Conservation (phyloP, 23 tunicate species). For the Styela clava region DNA sequence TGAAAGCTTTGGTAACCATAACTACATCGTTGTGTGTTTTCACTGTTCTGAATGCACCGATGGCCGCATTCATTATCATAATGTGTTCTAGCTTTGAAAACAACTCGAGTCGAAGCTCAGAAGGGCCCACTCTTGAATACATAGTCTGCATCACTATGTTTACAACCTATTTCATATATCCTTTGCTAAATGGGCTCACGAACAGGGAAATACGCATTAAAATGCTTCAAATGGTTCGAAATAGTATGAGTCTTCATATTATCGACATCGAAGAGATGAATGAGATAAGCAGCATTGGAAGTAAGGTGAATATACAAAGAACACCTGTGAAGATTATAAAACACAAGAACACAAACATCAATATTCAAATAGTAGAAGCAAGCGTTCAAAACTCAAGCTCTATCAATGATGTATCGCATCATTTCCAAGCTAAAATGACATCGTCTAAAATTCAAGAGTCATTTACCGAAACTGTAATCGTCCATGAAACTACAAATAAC, state of each 20-base stretch:
- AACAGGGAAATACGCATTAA: slow-evolving; percentile 17
- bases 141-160: slow-evolving; percentile 10
- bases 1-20: slow-evolving; percentile 16
- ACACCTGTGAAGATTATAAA: not conserved
- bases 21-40: slow-evolving; percentile 10
- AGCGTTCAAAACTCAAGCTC: not conserved
- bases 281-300: not conserved
- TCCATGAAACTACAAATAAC: not conserved
- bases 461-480: not conserved
- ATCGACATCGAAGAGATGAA: slow-evolving; percentile 6
- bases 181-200: slow-evolving; percentile 17
- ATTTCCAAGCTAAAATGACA: not conserved
- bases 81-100: not conserved
- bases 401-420: not conserved
- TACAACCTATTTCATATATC: slow-evolving; percentile 1
- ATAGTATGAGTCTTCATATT: not conserved
- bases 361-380: not conserved
- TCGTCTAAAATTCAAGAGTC: not conserved
- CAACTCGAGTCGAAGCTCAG: slow-evolving; percentile 3
- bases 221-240: slow-evolving; percentile 20
- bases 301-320: not conserved
- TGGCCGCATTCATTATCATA: slow-evolving; percentile 3
- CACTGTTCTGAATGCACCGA: slow-evolving; percentile 26
- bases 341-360: not conserved
- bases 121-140: slow-evolving; percentile 25